Conservation (phyloP, 2,797 vertebrate genomes). For the Tolypeutes matacus region DNA sequence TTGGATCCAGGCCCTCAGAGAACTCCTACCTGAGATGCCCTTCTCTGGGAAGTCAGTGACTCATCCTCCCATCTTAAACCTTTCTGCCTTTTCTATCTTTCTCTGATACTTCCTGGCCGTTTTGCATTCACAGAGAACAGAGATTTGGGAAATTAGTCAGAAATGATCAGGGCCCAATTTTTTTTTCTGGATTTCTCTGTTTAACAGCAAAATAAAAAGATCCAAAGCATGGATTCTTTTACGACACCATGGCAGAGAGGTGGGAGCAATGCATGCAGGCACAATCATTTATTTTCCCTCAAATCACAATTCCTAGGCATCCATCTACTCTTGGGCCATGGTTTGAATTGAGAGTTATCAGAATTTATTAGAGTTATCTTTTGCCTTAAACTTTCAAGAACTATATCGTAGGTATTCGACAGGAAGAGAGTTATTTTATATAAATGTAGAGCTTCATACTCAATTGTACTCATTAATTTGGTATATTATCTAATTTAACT, state of each 20-base stretch:
- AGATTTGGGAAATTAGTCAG: not conserved
- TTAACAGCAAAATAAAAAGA: not conserved
- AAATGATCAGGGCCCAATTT: not conserved
- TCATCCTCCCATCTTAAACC: not conserved
- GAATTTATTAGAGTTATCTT: not conserved
- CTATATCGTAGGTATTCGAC: not conserved
- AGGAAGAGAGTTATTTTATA: not conserved
- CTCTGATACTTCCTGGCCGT: not conserved
- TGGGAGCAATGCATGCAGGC: not conserved
- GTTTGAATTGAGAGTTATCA: not conserved
- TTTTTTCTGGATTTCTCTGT: not conserved
- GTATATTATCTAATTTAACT: not conserved
- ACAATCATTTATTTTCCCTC: not conserved
- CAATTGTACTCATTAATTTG: not conserved
- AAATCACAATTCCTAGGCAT: not conserved
- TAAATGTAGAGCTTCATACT: not conserved
- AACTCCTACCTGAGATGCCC: not conserved
- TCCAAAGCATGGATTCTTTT: not conserved
- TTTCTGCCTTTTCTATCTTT: not conserved
- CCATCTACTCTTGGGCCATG: not conserved
- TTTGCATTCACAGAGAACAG: not conserved
- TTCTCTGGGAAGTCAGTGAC: not conserved
- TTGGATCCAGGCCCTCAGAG: not conserved
- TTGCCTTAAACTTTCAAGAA: not conserved
- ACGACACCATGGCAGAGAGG: not conserved